phyloP scores from a whole-genome alignment of 2,888 invertebrate species.

The Drosophila falleni region DNA sequence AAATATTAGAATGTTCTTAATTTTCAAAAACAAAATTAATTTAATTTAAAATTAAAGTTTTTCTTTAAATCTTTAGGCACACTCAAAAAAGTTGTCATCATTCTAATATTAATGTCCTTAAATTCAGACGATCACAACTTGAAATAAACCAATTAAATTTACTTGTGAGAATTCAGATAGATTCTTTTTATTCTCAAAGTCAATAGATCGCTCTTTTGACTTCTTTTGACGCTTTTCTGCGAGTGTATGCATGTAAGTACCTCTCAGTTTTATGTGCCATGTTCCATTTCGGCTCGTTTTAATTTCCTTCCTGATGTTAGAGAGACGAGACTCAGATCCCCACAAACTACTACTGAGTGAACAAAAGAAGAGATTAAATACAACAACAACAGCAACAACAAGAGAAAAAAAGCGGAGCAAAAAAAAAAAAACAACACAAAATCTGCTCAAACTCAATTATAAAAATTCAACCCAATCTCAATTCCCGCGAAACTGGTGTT shows the following conservation, averaged over 20 bases:
- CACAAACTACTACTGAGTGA: constrained; percentile 23
- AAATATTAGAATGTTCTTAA: too few species aligned
- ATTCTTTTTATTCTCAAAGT: neutral
- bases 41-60: too few species aligned
- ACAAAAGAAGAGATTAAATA: constrained; percentile 60
- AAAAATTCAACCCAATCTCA: constrained; percentile 79
- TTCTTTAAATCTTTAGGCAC: too few species aligned
- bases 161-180: too few species aligned
- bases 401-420: constrained; percentile 16
- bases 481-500: constrained; percentile 76
- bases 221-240: neutral
- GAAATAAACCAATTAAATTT: too few species aligned
- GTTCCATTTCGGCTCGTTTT: constrained; percentile 39
- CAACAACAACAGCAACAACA: constrained; percentile 14
- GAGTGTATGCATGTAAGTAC: constrained; percentile 17
- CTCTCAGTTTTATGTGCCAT: constrained; percentile 25
- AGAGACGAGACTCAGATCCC: constrained; percentile 29
- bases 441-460: constrained; percentile 74
- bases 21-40: too few species aligned
- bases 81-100: too few species aligned
- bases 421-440: constrained; percentile 27
- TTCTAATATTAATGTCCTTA: too few species aligned
- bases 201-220: neutral
- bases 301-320: constrained; percentile 46
- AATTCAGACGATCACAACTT: too few species aligned